These are phyloP conservation scores for Sipha maydis DNA, from an alignment of 2,888 invertebrate species.

Conservation along the genomic window DNA sequence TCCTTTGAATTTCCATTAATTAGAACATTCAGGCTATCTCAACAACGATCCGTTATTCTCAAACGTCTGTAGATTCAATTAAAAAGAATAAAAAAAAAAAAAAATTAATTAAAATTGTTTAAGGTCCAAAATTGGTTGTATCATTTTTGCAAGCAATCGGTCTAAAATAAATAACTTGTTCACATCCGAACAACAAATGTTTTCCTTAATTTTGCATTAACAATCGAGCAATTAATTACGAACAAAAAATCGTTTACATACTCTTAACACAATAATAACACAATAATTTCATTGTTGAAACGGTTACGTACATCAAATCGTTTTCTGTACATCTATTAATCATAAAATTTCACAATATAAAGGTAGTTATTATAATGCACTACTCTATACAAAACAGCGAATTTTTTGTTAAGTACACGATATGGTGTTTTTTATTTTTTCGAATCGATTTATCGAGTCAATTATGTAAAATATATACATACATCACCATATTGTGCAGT, in stretches of 20 bases:
- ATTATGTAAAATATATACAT: too few species aligned
- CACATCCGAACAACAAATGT: not conserved
- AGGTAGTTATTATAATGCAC: too few species aligned
- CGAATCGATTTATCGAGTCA: too few species aligned
- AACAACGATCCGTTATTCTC: not conserved
- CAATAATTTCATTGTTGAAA: not conserved
- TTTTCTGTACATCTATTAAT: not conserved
- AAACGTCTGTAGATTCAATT: not conserved
- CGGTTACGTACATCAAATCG: not conserved
- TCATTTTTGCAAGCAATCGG: not conserved
- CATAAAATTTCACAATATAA: not conserved
- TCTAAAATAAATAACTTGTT: not conserved
- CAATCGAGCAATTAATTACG: not conserved
- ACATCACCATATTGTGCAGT: too few species aligned
- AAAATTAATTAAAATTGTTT: not conserved
- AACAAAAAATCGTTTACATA: not conserved
- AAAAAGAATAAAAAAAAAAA: not conserved
- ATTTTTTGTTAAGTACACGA: too few species aligned
- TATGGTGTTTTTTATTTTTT: too few species aligned
- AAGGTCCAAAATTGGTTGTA: not conserved
- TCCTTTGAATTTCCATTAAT: not conserved
- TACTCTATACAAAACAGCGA: too few species aligned
- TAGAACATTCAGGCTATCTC: not conserved
- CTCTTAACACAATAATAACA: not conserved
- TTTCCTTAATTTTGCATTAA: not conserved